phyloP scores from a whole-genome alignment of 1,140 invertebrate genomes.

The Gryllus bimaculatus region DNA sequence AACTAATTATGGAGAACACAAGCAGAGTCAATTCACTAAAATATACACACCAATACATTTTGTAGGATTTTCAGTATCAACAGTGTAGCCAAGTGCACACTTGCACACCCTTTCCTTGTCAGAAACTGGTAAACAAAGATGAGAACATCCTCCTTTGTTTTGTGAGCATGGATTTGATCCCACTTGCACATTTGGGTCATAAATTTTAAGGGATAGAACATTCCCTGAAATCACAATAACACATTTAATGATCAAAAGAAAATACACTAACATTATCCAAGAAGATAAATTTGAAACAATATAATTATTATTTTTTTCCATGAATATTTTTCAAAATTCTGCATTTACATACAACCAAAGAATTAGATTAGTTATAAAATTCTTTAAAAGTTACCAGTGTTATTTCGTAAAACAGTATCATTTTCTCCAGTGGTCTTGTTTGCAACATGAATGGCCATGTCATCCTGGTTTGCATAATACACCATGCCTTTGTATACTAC shows the following conservation, averaged over 20 bases:
- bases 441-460: constrained; percentile 45
- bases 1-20: neutral
- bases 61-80: constrained; percentile 41
- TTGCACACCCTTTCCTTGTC: constrained; percentile 47
- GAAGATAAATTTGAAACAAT: too few species aligned
- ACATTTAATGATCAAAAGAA: too few species aligned
- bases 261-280: too few species aligned
- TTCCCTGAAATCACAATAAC: constrained; percentile 32
- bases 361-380: neutral
- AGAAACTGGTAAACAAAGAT: constrained; percentile 66
- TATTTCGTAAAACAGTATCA: constrained; percentile 40
- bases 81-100: constrained; percentile 64
- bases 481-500: constrained; percentile 46
- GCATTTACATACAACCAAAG: too few species aligned
- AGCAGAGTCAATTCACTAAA: neutral
- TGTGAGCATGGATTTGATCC: constrained; percentile 42
- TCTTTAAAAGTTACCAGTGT: constrained; percentile 40
- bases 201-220: constrained; percentile 58
- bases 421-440: constrained; percentile 39
- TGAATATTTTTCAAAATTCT: too few species aligned
- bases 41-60: constrained; percentile 30
- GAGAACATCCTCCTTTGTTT: constrained; percentile 56
- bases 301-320: too few species aligned
- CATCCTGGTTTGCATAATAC: constrained; percentile 50
- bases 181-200: constrained; percentile 52